Evolutionary conservation across 2,888 invertebrate genomes (phyloP).

Genomic region (Sylvicola cinctus): DNA sequence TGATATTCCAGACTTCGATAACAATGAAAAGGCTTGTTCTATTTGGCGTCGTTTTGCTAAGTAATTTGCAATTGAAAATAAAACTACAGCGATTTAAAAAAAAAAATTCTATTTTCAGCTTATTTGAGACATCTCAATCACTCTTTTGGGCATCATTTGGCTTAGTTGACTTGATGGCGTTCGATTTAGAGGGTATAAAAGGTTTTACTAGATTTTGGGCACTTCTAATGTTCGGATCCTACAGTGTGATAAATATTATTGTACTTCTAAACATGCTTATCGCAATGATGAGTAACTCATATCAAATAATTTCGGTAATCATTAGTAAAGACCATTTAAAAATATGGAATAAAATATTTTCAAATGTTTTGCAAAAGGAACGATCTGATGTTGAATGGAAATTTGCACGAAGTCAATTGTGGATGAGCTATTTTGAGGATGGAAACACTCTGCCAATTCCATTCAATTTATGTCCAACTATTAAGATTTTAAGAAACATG

Average conservation of each 20-base stretch:
- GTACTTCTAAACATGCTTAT: slow-evolving; percentile 94
- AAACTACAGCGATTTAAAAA: slow-evolving; percentile 2
- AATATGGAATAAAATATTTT: not conserved
- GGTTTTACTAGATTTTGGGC: slow-evolving; percentile 94
- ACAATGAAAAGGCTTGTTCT: slow-evolving; percentile 59
- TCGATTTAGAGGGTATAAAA: slow-evolving; percentile 87
- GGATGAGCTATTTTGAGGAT: slow-evolving; percentile 94
- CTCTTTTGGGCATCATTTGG: slow-evolving; percentile 98
- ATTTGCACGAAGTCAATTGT: slow-evolving; percentile 83
- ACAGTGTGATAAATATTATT: slow-evolving; percentile 92
- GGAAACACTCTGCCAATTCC: slow-evolving; percentile 85
- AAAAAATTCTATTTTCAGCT: slow-evolving; percentile 32
- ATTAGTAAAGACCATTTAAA: slow-evolving; percentile 21
- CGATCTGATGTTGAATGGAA: slow-evolving; percentile 94
- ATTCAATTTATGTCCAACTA: slow-evolving; percentile 81
- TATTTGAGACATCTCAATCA: slow-evolving; percentile 95
- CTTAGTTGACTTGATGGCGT: slow-evolving; percentile 80
- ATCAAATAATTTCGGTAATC: slow-evolving; percentile 83
- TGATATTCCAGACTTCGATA: slow-evolving; percentile 65
- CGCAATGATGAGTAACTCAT: slow-evolving; percentile 99
- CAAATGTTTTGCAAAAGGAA: slow-evolving; percentile 36
- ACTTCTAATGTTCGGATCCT: slow-evolving; percentile 90
- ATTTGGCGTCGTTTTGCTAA: slow-evolving; percentile 81
- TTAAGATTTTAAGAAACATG: slow-evolving; percentile 41
- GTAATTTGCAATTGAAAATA: slow-evolving; percentile 27